Percentiles rank a stretch among this genome's conserved stretches.
phyloP scores from a whole-genome alignment of 2,797 vertebrate species.

The Scomberomorus guttatus region DNA sequence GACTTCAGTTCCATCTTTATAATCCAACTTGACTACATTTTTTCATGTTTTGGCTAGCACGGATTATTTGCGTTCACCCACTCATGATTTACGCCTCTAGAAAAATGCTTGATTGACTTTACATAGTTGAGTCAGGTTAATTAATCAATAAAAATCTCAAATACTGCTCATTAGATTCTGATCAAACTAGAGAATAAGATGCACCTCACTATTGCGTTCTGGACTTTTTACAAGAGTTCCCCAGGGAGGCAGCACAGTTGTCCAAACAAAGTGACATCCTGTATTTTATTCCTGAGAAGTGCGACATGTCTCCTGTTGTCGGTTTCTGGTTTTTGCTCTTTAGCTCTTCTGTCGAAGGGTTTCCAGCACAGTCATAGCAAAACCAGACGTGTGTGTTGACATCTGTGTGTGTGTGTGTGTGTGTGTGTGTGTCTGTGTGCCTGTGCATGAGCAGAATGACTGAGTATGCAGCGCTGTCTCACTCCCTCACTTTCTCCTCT shows the following conservation, averaged over 20 bases:
- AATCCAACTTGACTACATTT: too few relatives aligned
- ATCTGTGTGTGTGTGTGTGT: slow-evolving; percentile 12
- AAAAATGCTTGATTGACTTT: too few relatives aligned
- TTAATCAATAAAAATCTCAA: too few relatives aligned
- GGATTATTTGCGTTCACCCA: too few relatives aligned
- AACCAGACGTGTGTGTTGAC: slow-evolving; percentile 57
- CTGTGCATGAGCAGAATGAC: slow-evolving; percentile 45
- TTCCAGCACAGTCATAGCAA: slow-evolving; percentile 72
- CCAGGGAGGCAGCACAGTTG: background rate
- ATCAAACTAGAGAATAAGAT: background rate
- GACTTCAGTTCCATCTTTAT: too few relatives aligned
- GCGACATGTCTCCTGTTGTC: background rate
- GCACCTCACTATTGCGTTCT: too few relatives aligned
- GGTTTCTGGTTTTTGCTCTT: slow-evolving; percentile 31
- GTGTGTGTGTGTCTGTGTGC: slow-evolving; percentile 73
- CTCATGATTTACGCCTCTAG: too few relatives aligned
- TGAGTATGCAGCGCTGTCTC: slow-evolving; percentile 28
- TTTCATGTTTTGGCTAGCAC: too few relatives aligned
- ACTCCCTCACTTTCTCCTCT: slow-evolving; percentile 66
- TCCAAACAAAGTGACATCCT: slow-evolving; percentile 4
- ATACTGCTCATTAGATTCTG: too few relatives aligned
- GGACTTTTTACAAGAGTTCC: background rate
- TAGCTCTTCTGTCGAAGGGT: background rate
- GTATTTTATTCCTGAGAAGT: slow-evolving; percentile 13
- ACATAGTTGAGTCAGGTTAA: background rate